phyloP scores from a whole-genome alignment of 2,888 invertebrate genomes.

The Cynaeus angustus region DNA sequence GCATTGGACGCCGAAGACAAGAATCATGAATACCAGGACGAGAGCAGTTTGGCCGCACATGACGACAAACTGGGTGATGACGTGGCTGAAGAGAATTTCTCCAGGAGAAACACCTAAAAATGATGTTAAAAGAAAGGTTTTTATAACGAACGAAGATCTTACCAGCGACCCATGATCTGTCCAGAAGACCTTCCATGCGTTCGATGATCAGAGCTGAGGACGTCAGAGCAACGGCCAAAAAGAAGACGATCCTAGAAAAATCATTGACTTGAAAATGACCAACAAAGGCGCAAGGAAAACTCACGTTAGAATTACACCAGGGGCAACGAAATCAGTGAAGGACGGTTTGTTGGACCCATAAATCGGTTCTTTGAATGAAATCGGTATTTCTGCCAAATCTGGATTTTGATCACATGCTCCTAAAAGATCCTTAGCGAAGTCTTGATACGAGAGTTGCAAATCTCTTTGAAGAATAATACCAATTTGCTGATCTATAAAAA shows the following conservation, averaged over 20 bases:
- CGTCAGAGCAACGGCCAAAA: slow-evolving; percentile 95
- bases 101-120: slow-evolving; percentile 87
- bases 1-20: slow-evolving; percentile 92
- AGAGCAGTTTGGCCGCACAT: slow-evolving; percentile 95
- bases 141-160: slow-evolving; percentile 39
- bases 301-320: slow-evolving; percentile 95
- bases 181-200: slow-evolving; percentile 91
- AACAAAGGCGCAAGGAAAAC: too few species aligned
- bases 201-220: slow-evolving; percentile 94
- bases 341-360: slow-evolving; percentile 92
- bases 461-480: slow-evolving; percentile 91
- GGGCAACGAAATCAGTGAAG: slow-evolving; percentile 97
- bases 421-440: slow-evolving; percentile 86
- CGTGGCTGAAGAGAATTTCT: slow-evolving; percentile 95
- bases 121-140: not conserved
- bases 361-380: slow-evolving; percentile 91
- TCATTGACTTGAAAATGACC: too few species aligned
- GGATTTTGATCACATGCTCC: slow-evolving; percentile 85
- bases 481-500: slow-evolving; percentile 87
- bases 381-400: slow-evolving; percentile 90
- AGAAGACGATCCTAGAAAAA: slow-evolving; percentile 90
- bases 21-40: slow-evolving; percentile 92
- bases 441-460: slow-evolving; percentile 88
- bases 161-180: slow-evolving; percentile 93
- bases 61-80: slow-evolving; percentile 94